A percentile compares a stretch with the other conserved stretches of the same genome.
Conservation (phyloP, 2,113 vertebrate species). For the Suncus etruscus region DNA sequence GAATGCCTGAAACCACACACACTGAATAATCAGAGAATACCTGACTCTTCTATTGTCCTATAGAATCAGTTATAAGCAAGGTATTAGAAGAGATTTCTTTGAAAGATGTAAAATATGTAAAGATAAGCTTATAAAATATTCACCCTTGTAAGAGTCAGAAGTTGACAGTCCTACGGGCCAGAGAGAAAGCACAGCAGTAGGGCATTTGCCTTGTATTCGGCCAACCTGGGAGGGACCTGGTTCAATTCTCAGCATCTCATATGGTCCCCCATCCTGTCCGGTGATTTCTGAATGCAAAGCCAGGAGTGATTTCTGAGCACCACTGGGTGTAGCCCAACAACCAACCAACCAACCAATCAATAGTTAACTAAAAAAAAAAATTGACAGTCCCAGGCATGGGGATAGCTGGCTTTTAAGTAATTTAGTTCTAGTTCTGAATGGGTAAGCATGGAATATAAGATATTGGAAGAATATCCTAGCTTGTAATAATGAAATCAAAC, state of each 20-base stretch:
- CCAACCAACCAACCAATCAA: too few relatives aligned
- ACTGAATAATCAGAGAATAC: neutral
- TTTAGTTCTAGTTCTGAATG: conserved; percentile 15
- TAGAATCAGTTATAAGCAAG: neutral
- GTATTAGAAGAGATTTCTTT: neutral
- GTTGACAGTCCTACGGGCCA: neutral
- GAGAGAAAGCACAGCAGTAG: too few relatives aligned
- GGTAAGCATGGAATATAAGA: neutral
- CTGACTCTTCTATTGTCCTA: neutral
- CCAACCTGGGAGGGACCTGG: too few relatives aligned
- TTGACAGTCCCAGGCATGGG: neutral
- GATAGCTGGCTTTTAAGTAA: neutral
- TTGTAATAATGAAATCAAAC: conserved; percentile 31
- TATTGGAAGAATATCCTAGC: conserved; percentile 3
- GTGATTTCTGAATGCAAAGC: too few relatives aligned
- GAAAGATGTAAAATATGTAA: neutral
- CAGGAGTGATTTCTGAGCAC: too few relatives aligned
- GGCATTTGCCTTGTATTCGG: too few relatives aligned
- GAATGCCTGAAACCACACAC: neutral
- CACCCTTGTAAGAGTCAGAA: neutral
- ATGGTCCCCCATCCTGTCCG: too few relatives aligned
- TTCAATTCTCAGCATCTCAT: too few relatives aligned
- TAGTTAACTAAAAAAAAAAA: too few relatives aligned
- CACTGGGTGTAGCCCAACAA: too few relatives aligned
- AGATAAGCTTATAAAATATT: neutral